phyloP scores from a whole-genome alignment of 2,113 vertebrate genomes.

The Peromyscus polionotus region DNA sequence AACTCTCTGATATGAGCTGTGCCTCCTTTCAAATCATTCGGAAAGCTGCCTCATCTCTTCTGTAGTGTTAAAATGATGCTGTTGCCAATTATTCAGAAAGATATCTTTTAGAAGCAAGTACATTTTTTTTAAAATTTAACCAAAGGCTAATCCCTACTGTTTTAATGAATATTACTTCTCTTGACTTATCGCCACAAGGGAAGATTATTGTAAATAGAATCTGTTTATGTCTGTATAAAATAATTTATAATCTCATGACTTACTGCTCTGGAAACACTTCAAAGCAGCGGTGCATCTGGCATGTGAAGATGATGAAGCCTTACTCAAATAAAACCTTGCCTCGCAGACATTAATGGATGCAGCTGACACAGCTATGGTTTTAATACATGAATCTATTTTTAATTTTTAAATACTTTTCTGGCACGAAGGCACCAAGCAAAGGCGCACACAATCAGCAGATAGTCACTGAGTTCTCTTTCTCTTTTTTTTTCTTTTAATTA shows the following conservation, averaged over 20 bases:
- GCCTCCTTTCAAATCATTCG: slow-evolving; percentile 47
- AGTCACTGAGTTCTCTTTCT: not conserved
- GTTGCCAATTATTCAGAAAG: slow-evolving; percentile 61
- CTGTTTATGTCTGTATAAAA: slow-evolving; percentile 67
- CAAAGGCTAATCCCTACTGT: slow-evolving; percentile 71
- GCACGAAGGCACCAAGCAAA: not conserved
- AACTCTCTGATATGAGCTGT: not conserved
- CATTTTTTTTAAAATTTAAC: slow-evolving; percentile 35
- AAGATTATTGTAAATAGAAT: slow-evolving; percentile 70
- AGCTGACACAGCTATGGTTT: slow-evolving; percentile 19
- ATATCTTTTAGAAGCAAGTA: slow-evolving; percentile 38
- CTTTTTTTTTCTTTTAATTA: too few species aligned
- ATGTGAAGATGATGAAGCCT: slow-evolving; percentile 63
- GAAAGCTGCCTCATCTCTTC: not conserved
- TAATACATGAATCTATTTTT: slow-evolving; percentile 51
- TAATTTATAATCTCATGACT: slow-evolving; percentile 67
- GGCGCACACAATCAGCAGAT: not conserved
- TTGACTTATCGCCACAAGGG: slow-evolving; percentile 63
- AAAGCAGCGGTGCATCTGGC: slow-evolving; percentile 29
- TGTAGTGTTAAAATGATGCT: slow-evolving; percentile 40
- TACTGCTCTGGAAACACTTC: slow-evolving; percentile 61
- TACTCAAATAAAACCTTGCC: slow-evolving; percentile 63
- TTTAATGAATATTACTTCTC: slow-evolving; percentile 67
- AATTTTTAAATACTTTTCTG: slow-evolving; percentile 63
- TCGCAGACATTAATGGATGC: slow-evolving; percentile 6